Evolutionary conservation across 2,888 invertebrate genomes (phyloP).

Genomic region (Pteria penguin): DNA sequence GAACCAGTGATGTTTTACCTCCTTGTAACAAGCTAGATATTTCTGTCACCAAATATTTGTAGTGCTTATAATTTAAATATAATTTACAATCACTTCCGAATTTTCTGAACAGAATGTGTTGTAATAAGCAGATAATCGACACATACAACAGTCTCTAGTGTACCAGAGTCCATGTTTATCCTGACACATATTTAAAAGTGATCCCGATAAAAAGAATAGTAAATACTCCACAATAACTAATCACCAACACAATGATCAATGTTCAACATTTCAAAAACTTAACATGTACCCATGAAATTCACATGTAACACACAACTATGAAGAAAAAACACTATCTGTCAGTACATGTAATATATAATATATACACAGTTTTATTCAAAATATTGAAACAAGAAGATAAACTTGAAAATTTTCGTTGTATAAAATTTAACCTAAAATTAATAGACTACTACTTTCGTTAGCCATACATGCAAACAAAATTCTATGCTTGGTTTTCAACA

Average conservation of each 20-base stretch:
- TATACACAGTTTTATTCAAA: neutral
- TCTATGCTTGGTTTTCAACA: neutral
- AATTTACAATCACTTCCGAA: too few species aligned
- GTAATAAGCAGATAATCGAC: too few species aligned
- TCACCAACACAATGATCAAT: neutral
- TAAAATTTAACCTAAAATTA: neutral
- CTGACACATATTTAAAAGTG: too few species aligned
- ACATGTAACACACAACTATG: too few species aligned
- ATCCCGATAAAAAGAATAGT: too few species aligned
- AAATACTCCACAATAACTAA: neutral
- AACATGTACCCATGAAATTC: neutral
- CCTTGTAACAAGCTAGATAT: too few species aligned
- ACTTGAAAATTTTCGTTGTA: slow-evolving; percentile 20
- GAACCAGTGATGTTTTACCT: neutral
- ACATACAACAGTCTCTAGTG: too few species aligned
- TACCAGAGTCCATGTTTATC: too few species aligned
- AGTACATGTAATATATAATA: neutral
- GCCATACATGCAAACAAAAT: neutral
- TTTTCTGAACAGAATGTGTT: too few species aligned
- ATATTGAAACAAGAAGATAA: neutral
- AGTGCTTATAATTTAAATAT: too few species aligned
- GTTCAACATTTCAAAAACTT: neutral
- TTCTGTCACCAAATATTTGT: too few species aligned
- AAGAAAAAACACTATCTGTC: too few species aligned
- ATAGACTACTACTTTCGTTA: neutral